Evolutionary conservation across 37 sponge, comb jelly and placozoan genomes (phyloP).

Genomic region (Ephydatia muelleri): DNA sequence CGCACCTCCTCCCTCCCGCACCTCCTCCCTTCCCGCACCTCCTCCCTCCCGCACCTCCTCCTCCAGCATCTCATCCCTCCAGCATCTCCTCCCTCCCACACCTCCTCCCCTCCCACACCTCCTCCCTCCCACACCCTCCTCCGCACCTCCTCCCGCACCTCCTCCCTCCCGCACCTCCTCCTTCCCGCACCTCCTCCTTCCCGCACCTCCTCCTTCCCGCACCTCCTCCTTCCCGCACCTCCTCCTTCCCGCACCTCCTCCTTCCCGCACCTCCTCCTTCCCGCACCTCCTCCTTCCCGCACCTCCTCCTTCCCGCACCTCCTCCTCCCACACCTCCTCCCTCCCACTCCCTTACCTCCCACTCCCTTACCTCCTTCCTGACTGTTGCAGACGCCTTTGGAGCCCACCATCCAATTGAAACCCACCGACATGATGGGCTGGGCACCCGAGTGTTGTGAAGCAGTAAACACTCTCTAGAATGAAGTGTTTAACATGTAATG

Average conservation of each 20-base stretch:
- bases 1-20: background rate
- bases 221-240: too few relatives aligned
- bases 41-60: background rate
- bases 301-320: too few relatives aligned
- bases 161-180: too few relatives aligned
- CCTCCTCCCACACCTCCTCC: background rate
- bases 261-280: too few relatives aligned
- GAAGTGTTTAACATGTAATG: background rate
- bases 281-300: too few relatives aligned
- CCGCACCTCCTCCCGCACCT: too few relatives aligned
- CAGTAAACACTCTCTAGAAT: slow-evolving; percentile 12
- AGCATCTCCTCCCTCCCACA: background rate
- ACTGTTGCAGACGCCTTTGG: slow-evolving; percentile 42
- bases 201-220: too few relatives aligned
- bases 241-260: too few relatives aligned
- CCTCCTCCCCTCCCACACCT: background rate
- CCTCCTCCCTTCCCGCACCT: slow-evolving; percentile 12
- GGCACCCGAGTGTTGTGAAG: slow-evolving; percentile 42
- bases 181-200: too few relatives aligned
- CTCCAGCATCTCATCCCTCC: slow-evolving; percentile 10
- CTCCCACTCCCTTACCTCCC: background rate
- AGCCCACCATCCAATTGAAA: slow-evolving; percentile 63
- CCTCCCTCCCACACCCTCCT: slow-evolving; percentile 14
- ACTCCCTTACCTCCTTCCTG: slow-evolving; percentile 26
- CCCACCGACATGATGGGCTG: slow-evolving; percentile 56